A percentile compares a stretch with the other conserved stretches of the same genome.
phyloP scores from a whole-genome alignment of 2,888 invertebrate species.

The Panzeria rudis region DNA sequence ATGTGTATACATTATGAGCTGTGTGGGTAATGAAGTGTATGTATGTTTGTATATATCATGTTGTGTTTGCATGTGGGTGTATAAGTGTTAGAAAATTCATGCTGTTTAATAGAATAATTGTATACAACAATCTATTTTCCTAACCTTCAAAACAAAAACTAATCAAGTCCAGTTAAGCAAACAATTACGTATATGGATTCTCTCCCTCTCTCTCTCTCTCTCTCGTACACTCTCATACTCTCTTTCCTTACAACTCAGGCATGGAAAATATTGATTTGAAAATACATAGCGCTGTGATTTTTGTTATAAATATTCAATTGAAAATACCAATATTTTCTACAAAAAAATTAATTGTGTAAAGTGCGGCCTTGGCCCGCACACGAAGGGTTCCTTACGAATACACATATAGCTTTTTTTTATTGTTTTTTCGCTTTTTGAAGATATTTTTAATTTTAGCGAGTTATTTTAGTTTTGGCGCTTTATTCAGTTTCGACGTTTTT shows the following conservation, averaged over 20 bases:
- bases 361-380: no score
- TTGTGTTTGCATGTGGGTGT: conserved; percentile 17
- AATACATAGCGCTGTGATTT: background rate
- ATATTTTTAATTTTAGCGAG: no score
- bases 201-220: background rate
- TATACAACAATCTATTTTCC: conserved; percentile 70
- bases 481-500: no score
- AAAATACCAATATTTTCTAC: no score
- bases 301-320: no score
- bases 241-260: background rate
- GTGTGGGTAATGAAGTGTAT: conserved; percentile 13
- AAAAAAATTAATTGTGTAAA: no score
- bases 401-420: no score
- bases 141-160: conserved; percentile 65
- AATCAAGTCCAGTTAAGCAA: conserved; percentile 70
- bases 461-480: no score
- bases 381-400: no score
- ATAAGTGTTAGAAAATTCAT: conserved; percentile 46
- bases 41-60: background rate
- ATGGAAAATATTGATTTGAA: background rate
- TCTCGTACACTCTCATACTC: background rate
- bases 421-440: no score
- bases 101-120: conserved; percentile 77
- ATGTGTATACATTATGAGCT: background rate
- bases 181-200: conserved; percentile 56